Base-by-base conservation (phyloP, 2,888 invertebrate species). In the Macroteleia sp. region DNA sequence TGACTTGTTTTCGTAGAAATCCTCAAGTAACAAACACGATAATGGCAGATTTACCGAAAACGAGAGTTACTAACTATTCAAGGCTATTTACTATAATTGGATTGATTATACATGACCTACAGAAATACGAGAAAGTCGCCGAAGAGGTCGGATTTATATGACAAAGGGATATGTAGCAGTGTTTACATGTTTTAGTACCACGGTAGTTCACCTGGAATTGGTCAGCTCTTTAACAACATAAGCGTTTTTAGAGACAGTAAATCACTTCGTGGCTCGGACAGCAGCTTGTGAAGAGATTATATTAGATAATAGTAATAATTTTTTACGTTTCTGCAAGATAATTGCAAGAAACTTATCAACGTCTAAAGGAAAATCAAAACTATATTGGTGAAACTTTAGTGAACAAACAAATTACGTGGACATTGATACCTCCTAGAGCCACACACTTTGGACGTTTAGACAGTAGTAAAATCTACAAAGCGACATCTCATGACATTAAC, bases 71-170 rank as follows among this genome's bases (percentile, higher is more conserved):
- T 22, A 79, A 2, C 77, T 64, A 75, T 2, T n/a, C 32, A 1
- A 28, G 70, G 3, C 85, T 89, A 4, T 64, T 71, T 10, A 22
- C 46, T 17, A 48, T 39, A 28, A 57, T 50, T 2, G 79, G 80
- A 20, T 52, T 75, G 81, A 82, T 48, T 81, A 77, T 34, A 66
- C 66, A 3, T 81, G 81, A 6, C 80, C 81, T 3, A 9, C 80
- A 12, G 69, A 75, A 14, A 57, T 88, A 1, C 77, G 79, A 32
- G 82, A 85, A n/a, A 77, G 74, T 8, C 59, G 70, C 1, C 57
- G 81, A 17, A 39, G 84, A 9, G 82, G 82, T 8, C 54, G 83
- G 19, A 85, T 83, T 30, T 75, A 75, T 9, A 56, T 46, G 9
- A 32, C 10, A 32, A 32, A n/a, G 32, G 32, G 10, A 9, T 32